Evolutionary conservation across 1,140 invertebrate genomes (phyloP), one percentile per base, ranked within the genome.

Genomic region (Drosophila bocki): DNA sequence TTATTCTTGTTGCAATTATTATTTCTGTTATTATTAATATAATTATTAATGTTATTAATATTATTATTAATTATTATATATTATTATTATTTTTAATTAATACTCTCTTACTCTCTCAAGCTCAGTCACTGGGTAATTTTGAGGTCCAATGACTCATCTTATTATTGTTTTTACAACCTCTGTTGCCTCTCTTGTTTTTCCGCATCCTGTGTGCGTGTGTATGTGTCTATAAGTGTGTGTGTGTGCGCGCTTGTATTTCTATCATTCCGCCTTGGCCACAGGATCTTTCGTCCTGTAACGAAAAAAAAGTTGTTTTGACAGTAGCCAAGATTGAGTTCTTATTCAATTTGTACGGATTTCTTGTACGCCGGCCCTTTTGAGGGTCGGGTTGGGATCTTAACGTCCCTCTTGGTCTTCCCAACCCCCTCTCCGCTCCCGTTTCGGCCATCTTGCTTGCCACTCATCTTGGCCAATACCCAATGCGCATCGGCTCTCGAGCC

Each of bases 281-380:
- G 48, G 54, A 42, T 56, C 45, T 41, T 53, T 54, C 41, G 53
- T 33, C 39, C 47, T 32, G 39, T 29, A 19, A 39, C 33, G 33
- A 51, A 65, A 63, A 54, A 77, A 74, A 78, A 86, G 59, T 83
- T 88, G 78, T 78, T 88, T 87, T 82, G 80, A 88, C 85, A 88
- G 85, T 88, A 90, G 85, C 85, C 85, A 88, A 85, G 85, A 88
- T 88, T 88, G 85, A 88, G 85, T 88, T 90, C 85, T 88, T 88
- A 88, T 88, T 88, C 85, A 88, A 88, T 88, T 88, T 88, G 85
- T 88, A 82, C 70, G 85, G 85, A 88, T 88, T 88, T 88, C 70
- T 79, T 75, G 57, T 57, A 60, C 45, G 79, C 64, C 64, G 80
- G 75, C 62, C 64, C 62, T 59, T 77, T 77, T 61, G 48, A 61